Evolutionary conservation across 2,113 vertebrate genomes (phyloP).

Genomic region (Rissa tridactyla): DNA sequence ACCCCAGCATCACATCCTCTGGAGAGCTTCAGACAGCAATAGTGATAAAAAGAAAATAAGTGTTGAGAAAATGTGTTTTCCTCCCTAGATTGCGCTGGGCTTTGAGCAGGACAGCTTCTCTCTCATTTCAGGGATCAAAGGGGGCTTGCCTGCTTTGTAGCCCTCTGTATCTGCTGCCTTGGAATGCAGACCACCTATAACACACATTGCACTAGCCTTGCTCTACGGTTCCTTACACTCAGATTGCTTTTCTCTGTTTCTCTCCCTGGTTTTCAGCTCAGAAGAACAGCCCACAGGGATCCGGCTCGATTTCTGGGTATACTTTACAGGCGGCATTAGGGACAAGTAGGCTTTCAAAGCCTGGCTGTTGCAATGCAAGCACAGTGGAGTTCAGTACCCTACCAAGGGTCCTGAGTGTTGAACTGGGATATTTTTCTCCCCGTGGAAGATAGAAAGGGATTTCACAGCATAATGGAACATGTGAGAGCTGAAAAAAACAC

Average conservation of each 20-base stretch:
- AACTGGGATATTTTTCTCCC: neutral
- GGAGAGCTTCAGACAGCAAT: neutral
- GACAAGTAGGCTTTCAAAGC: neutral
- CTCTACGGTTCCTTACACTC: neutral
- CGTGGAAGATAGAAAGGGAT: neutral
- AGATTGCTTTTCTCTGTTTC: neutral
- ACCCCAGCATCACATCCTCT: neutral
- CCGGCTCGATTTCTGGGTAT: neutral
- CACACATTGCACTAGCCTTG: neutral
- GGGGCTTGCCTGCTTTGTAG: neutral
- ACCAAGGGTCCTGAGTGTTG: neutral
- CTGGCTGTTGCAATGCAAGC: neutral
- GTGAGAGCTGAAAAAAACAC: neutral
- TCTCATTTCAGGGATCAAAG: accelerated
- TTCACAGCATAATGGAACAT: neutral
- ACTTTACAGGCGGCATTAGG: neutral
- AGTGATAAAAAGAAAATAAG: neutral
- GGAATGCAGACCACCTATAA: neutral
- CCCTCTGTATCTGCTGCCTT: neutral
- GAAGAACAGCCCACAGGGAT: neutral
- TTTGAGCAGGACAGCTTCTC: neutral
- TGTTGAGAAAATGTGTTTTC: neutral
- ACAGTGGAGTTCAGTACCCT: neutral
- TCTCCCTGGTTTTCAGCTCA: neutral
- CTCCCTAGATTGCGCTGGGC: neutral